Base-by-base conservation (phyloP, 2,888 invertebrate species). In the Schizotus pectinicornis region DNA sequence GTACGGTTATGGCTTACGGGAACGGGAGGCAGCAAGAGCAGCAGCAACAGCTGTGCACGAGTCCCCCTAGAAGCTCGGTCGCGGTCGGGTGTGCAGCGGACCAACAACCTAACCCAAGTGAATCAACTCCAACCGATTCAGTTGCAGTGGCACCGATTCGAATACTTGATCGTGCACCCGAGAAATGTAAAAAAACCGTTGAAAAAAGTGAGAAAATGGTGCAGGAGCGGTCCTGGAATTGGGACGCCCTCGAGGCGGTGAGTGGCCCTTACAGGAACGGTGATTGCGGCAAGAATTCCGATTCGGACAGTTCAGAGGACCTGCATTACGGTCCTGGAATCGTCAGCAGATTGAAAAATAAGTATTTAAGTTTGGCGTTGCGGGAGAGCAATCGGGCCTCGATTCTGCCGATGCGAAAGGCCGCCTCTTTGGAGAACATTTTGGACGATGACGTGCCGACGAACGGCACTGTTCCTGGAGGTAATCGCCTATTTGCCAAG, bases 301-400 rank as follows among this genome's bases (percentile, higher is more conserved):
- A 55, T 43, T 77, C 76, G 48, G 81, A 82, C 53, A 86, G 86
- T 74, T 84, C 85, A 49, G 84, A 85, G 67, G 94, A 94, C 77
- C 82, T 94, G 56, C 89, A 90, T 75, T 94, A 95, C 82, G 95
- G 95, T 0, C 95, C 95, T 48, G 94, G 95, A 56, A 94, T 95
- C 74, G 95, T 95, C 35, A 92, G 91, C 74, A 90, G 90, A 71
- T 84, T 95, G 67, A 89, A 92, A 77, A 91, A 92, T 75, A 89
- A 92, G 75, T 95, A 94, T 78, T 84, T 95, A 63, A 92, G 91
- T 77, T 84, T 94, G 65, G 92, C 94, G 7, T 80, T 94, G 61
- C 84, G 93, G n/a, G 86, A 86, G 37, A 86, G 85, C 68, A 84
- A 84, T 37, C 84, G 91, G 3, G 87, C 88, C 6, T 86, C 89